Conservation (phyloP, 1,140 invertebrate species). For the Diorhabda carinulata region DNA sequence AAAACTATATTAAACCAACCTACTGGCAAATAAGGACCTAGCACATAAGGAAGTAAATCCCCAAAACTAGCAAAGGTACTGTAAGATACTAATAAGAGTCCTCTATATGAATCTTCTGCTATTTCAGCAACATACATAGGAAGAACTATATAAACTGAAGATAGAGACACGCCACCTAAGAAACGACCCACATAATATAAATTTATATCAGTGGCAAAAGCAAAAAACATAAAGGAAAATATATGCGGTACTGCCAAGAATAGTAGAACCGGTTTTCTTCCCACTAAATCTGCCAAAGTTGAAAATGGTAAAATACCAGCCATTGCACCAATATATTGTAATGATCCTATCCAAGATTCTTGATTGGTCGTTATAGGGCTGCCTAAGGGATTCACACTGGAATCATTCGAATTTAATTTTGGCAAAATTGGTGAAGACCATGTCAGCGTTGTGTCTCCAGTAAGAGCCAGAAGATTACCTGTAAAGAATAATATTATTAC, state of each 20-base stretch:
- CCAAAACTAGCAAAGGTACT: slow-evolving; percentile 31
- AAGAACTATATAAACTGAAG: slow-evolving; percentile 49
- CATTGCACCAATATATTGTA: slow-evolving; percentile 75
- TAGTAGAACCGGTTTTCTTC: slow-evolving; percentile 46
- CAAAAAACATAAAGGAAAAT: slow-evolving; percentile 46
- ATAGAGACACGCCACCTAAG: slow-evolving; percentile 47
- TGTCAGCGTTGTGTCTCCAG: slow-evolving; percentile 61
- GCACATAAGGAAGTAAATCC: slow-evolving; percentile 48
- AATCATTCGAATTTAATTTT: slow-evolving; percentile 49
- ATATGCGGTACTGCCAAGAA: slow-evolving; percentile 44
- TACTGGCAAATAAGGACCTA: slow-evolving; percentile 59
- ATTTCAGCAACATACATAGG: slow-evolving; percentile 53
- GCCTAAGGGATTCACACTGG: slow-evolving; percentile 47
- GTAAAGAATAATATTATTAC: slow-evolving; percentile 29
- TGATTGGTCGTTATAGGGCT: slow-evolving; percentile 50
- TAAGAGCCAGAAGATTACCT: slow-evolving; percentile 64
- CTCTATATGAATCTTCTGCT: slow-evolving; percentile 39
- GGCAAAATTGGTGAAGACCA: slow-evolving; percentile 69
- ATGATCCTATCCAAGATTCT: slow-evolving; percentile 74
- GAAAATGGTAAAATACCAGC: slow-evolving; percentile 61
- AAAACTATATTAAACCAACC: slow-evolving; percentile 51
- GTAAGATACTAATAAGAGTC: slow-evolving; percentile 24
- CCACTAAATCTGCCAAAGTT: slow-evolving; percentile 61
- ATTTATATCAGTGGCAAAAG: slow-evolving; percentile 42
- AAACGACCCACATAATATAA: slow-evolving; percentile 45